Percentiles rank a stretch among this genome's conserved stretches.
phyloP scores from a whole-genome alignment of 2,113 vertebrate genomes.

The Pelecanus crispus region DNA sequence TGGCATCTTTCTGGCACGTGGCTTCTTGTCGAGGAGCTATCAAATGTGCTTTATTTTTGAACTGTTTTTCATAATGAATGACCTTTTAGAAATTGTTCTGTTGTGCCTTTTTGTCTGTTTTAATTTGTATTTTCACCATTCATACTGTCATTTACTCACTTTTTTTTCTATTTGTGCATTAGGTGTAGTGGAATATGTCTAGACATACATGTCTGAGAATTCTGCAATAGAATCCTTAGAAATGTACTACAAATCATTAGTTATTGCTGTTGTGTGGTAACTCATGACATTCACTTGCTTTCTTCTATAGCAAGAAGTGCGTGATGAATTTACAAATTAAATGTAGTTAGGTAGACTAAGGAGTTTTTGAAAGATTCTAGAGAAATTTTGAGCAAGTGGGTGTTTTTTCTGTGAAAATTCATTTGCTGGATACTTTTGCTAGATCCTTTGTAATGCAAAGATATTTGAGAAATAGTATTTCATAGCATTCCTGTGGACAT shows the following conservation, averaged over 20 bases:
- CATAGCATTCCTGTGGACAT: not conserved
- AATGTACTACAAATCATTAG: not conserved
- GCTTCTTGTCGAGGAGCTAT: not conserved
- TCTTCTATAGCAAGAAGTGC: not conserved
- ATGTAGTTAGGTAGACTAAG: not conserved
- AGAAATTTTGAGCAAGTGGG: not conserved
- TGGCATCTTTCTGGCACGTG: not conserved
- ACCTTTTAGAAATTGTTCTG: not conserved
- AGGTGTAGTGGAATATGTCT: not conserved
- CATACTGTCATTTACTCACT: not conserved
- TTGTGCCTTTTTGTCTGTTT: not conserved
- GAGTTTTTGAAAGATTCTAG: not conserved
- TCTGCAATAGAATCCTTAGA: not conserved
- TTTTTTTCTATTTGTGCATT: not conserved
- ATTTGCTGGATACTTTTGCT: not conserved
- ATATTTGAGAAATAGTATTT: not conserved
- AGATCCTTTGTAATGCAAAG: not conserved
- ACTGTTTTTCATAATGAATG: not conserved
- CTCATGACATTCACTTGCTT: not conserved
- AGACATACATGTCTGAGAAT: not conserved
- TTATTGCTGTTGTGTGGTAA: not conserved
- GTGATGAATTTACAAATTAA: not conserved
- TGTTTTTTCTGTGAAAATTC: not conserved
- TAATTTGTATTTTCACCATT: not conserved
- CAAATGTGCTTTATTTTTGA: not conserved